Evolutionary conservation across 2,888 invertebrate genomes (phyloP), one percentile per base, ranked within the genome.

Genomic region (Sabellastarte sp.): DNA sequence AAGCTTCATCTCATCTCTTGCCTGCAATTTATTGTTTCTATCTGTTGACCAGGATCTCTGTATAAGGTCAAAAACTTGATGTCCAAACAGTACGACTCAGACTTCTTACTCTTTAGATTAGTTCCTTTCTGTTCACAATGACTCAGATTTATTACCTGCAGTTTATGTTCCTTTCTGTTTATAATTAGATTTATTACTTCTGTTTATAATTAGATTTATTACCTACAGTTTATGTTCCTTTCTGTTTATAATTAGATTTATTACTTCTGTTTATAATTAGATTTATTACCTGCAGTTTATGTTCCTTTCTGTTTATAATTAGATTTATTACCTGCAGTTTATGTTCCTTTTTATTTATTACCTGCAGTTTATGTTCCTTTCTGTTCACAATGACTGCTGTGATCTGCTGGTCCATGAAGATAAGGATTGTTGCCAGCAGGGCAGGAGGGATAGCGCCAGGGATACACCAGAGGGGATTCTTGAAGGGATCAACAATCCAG

Each of bases 401-500:
- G 72, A 99, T 99, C 86, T 99, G 98, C 82, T 99, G 98, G 87
- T 99, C 98, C 95, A 99, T 96, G 84, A 99, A 99, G 80, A 99
- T 95, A 24, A 99, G 87, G 79, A 99, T 98, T 26, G 95, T 95
- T 61, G 96, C 95, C 33, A 98, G 85, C 58, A 97, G 85, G 26
- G 97, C 97, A 2, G 98, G 98, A 28, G 94, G 86, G 59, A 91
- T 80, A 0, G 96, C 95, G 15, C 92, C 87, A 4, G 93, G 80
- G 2, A 90, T 87, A 29, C 95, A 90, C 90, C 93, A 97, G 80
- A 90, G 83, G 1, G 96, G 95, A 68, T 79, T 80, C 32, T 65
- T 70, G 59, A 81, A 66, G 1, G 81, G 81, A 63, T 76, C 74
- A 28, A 82, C 74, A 31, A 82, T 50, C 82, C 82, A 82, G 10